Conservation (phyloP, 2,797 vertebrate genomes). For the Molossus molossus region DNA sequence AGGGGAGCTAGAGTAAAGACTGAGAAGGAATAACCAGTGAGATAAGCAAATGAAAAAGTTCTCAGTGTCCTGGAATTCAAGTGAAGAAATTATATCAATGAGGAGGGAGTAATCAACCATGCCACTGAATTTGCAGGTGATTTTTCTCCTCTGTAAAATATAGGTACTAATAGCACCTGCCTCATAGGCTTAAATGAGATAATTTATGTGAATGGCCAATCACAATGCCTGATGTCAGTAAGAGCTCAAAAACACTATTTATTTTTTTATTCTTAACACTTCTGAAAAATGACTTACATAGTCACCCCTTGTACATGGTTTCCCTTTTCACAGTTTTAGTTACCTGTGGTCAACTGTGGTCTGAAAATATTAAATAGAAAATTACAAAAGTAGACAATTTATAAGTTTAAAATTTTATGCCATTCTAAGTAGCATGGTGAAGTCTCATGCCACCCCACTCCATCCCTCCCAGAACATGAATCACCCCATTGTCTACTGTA, state of each 20-base stretch:
- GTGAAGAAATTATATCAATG: not conserved
- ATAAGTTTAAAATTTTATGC: not conserved
- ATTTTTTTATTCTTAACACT: slow-evolving; percentile 19
- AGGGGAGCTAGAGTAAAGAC: not conserved
- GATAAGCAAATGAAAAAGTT: not conserved
- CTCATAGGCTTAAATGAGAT: not conserved
- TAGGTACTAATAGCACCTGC: not conserved
- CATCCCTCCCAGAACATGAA: not conserved
- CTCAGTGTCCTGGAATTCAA: not conserved
- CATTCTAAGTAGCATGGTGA: not conserved
- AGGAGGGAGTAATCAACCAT: not conserved
- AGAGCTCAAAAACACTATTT: slow-evolving; percentile 32
- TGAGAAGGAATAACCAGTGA: slow-evolving; percentile 1
- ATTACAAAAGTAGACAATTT: not conserved
- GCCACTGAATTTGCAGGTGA: not conserved
- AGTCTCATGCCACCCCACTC: not conserved
- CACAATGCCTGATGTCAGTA: not conserved
- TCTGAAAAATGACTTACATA: not conserved
- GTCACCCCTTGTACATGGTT: not conserved
- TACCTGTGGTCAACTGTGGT: not conserved
- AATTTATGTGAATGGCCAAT: not conserved
- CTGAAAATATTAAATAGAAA: not conserved
- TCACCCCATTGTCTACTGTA: not conserved
- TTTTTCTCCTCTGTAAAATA: slow-evolving; percentile 34
- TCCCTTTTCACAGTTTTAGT: not conserved